These are phyloP conservation scores for Hyppa rectilinea DNA, from an alignment of 2,888 invertebrate genomes.

Conservation along the genomic window DNA sequence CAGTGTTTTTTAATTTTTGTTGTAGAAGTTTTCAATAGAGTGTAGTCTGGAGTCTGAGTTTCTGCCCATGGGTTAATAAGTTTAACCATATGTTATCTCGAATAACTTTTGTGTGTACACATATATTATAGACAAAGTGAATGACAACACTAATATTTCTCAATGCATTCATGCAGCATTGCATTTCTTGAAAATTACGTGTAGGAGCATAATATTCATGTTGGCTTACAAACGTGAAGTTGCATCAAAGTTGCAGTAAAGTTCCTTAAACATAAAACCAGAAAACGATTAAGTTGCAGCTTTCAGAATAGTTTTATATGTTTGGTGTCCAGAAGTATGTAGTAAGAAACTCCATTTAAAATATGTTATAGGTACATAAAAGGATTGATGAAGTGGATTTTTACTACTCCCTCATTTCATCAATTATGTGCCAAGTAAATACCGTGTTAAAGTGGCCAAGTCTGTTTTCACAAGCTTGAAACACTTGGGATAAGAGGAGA, in stretches of 20 bases:
- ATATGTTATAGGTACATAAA: background rate
- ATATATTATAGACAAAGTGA: background rate
- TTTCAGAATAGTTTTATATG: background rate
- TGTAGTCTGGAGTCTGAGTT: background rate
- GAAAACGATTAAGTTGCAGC: background rate
- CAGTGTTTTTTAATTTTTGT: background rate
- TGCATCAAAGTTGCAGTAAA: background rate
- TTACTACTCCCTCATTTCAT: background rate
- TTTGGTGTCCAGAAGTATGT: background rate
- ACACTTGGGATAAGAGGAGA: too few relatives aligned
- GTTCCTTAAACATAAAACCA: background rate
- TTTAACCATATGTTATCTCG: background rate
- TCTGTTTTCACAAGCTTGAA: too few relatives aligned
- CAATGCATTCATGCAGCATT: background rate
- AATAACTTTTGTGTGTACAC: background rate
- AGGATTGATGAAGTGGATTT: too few relatives aligned
- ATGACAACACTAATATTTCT: background rate
- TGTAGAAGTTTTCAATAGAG: background rate
- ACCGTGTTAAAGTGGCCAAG: background rate
- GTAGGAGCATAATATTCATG: constrained; percentile 16
- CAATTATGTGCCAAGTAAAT: background rate
- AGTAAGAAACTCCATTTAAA: too few relatives aligned
- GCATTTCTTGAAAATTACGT: background rate
- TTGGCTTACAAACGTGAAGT: constrained; percentile 5
- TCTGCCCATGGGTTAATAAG: background rate